Percentiles rank a stretch among this genome's conserved stretches.
phyloP scores from a whole-genome alignment of 2,888 invertebrate genomes.

The Drosophila eohydei region DNA sequence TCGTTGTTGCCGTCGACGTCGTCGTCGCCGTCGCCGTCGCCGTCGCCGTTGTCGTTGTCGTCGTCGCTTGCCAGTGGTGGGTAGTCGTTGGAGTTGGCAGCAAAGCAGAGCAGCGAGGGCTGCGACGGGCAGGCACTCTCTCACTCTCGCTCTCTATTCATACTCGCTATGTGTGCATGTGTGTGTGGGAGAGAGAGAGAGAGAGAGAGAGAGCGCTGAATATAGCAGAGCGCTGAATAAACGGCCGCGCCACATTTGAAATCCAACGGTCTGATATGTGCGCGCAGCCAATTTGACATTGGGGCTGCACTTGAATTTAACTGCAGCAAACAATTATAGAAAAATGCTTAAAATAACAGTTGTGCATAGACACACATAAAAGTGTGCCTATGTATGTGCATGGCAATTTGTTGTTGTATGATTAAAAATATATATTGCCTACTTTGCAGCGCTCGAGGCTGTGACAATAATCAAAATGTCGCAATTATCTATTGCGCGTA shows the following conservation, averaged over 20 bases:
- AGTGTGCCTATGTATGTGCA: neutral
- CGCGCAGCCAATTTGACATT: slow-evolving; percentile 44
- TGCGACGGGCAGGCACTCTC: slow-evolving; percentile 11
- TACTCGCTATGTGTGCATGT: slow-evolving; percentile 5
- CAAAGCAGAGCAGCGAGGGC: slow-evolving; percentile 33
- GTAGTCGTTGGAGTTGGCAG: slow-evolving; percentile 52
- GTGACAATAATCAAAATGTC: slow-evolving; percentile 60
- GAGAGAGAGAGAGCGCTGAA: slow-evolving; percentile 54
- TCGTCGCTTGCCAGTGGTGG: slow-evolving; percentile 66
- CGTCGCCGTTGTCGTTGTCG: slow-evolving; percentile 43
- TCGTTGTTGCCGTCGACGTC: slow-evolving; percentile 50
- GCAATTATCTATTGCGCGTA: slow-evolving; percentile 71
- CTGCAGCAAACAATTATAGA: slow-evolving; percentile 50
- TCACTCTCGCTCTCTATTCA: slow-evolving; percentile 26
- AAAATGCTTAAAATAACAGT: slow-evolving; percentile 10
- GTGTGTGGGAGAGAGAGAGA: slow-evolving; percentile 15
- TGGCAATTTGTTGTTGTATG: slow-evolving; percentile 37
- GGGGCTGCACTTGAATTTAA: slow-evolving; percentile 32
- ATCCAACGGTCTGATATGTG: slow-evolving; percentile 55
- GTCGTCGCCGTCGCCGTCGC: slow-evolving; percentile 45
- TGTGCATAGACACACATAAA: neutral
- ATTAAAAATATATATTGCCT: slow-evolving; percentile 61
- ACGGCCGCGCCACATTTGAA: slow-evolving; percentile 56
- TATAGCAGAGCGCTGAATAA: slow-evolving; percentile 62
- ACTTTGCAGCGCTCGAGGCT: slow-evolving; percentile 65